A percentile compares a stretch with the other conserved stretches of the same genome.
phyloP scores from a whole-genome alignment of 2,113 vertebrate species.

The Hoplias malabaricus region DNA sequence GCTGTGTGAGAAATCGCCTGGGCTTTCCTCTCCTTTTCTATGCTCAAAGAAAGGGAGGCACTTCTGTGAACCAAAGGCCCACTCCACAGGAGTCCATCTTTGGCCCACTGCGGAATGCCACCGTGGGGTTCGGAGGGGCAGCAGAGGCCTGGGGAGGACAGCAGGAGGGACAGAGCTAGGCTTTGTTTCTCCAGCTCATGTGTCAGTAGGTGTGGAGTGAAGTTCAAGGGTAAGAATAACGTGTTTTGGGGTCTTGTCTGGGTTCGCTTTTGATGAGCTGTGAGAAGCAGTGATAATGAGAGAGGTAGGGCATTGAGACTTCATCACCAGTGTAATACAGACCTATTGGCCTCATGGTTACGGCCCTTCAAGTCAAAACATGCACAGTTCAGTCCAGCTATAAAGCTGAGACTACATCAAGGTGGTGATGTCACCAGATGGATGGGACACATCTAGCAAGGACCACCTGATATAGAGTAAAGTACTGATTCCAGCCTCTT shows the following conservation, averaged over 20 bases:
- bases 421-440: neutral
- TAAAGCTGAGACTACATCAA: neutral
- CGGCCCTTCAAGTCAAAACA: conserved; percentile 1
- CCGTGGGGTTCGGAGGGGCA: conserved; percentile 62
- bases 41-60: conserved; percentile 62
- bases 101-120: conserved; percentile 69
- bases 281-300: neutral
- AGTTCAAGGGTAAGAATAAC: conserved; percentile 30
- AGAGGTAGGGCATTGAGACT: neutral
- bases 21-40: conserved; percentile 58
- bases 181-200: conserved; percentile 47
- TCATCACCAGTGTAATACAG: neutral
- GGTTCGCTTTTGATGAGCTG: conserved; percentile 12
- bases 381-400: neutral
- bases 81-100: conserved; percentile 54
- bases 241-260: conserved; percentile 14
- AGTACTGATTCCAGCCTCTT: neutral
- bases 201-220: conserved; percentile 44
- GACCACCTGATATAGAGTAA: conserved; percentile 3
- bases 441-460: neutral
- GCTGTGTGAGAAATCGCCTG: conserved; percentile 62
- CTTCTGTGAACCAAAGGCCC: conserved; percentile 62
- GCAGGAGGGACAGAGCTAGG: conserved; percentile 54
- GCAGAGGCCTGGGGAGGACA: conserved; percentile 57
- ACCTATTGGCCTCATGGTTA: neutral